Conservation (phyloP, 2,888 invertebrate genomes). For the Harpalus rubripes region DNA sequence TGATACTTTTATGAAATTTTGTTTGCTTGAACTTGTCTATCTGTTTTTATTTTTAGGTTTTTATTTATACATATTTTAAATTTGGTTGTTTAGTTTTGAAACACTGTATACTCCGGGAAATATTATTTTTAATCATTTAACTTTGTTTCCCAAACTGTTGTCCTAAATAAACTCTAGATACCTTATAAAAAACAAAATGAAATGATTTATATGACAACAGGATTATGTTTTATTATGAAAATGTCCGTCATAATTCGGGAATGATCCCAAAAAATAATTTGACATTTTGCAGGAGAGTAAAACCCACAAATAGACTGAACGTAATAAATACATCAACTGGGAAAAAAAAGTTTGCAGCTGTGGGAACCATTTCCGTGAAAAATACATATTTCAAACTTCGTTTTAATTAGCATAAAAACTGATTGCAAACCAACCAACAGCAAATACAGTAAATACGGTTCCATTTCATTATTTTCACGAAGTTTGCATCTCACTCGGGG, state of each 20-base stretch:
- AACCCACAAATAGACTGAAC: constrained; percentile 16
- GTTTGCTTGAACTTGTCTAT: too few species aligned
- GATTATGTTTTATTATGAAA: neutral
- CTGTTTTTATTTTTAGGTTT: too few species aligned
- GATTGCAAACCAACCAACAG: constrained; percentile 31
- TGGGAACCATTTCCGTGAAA: constrained; percentile 30
- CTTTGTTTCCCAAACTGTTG: too few species aligned
- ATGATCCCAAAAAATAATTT: neutral
- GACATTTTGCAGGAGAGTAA: neutral
- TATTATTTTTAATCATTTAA: too few species aligned
- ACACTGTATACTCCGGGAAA: too few species aligned
- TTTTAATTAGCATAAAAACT: constrained; percentile 44
- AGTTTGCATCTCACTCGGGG: constrained; percentile 20
- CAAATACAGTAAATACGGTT: constrained; percentile 48
- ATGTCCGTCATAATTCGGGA: neutral
- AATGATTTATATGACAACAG: neutral
- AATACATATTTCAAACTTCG: constrained; percentile 53
- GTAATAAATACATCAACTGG: constrained; percentile 30
- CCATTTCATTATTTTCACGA: constrained; percentile 46
- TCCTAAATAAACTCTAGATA: neutral
- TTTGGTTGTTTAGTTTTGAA: too few species aligned
- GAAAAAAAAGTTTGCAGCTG: constrained; percentile 21
- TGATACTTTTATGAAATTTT: too few species aligned
- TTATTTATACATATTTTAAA: too few species aligned
- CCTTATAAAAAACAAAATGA: neutral